Percentiles rank a stretch among this genome's conserved stretches.
Conservation (phyloP, 2,888 invertebrate genomes). For the Nomada hirtipes region DNA sequence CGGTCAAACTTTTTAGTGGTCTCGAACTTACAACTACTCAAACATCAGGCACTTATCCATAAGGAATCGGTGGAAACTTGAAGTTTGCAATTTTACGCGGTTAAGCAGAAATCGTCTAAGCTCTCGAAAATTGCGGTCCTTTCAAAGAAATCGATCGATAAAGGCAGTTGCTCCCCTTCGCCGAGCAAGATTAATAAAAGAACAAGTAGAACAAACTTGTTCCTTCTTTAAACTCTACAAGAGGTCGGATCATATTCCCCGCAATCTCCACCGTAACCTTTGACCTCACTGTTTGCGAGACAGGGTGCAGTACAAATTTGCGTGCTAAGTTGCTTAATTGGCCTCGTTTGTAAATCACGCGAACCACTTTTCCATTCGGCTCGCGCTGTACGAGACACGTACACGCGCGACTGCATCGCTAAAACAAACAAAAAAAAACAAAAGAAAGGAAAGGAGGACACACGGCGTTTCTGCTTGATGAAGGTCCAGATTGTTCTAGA, state of each 20-base stretch:
- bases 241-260: not conserved
- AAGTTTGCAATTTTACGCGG: not conserved
- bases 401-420: not conserved
- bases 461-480: not conserved
- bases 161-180: not conserved
- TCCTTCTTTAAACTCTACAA: not conserved
- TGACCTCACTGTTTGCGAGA: not conserved
- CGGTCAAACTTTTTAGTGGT: slow-evolving; percentile 8
- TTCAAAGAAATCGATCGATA: slow-evolving; percentile 2
- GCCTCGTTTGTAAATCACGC: slow-evolving; percentile 56
- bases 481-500: slow-evolving; percentile 1
- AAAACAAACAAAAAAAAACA: not conserved
- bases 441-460: not conserved
- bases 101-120: not conserved
- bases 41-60: not conserved
- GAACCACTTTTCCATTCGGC: slow-evolving; percentile 39
- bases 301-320: slow-evolving; percentile 18
- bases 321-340: slow-evolving; percentile 49
- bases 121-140: not conserved
- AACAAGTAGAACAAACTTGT: not conserved
- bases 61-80: not conserved
- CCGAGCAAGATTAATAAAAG: too few relatives aligned
- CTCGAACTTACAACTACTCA: slow-evolving; percentile 9
- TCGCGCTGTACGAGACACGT: slow-evolving; percentile 5
- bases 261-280: slow-evolving; percentile 1